These are phyloP conservation scores for Uromys caudimaculatus DNA, from an alignment of 2,797 vertebrate species.

Conservation along the genomic window DNA sequence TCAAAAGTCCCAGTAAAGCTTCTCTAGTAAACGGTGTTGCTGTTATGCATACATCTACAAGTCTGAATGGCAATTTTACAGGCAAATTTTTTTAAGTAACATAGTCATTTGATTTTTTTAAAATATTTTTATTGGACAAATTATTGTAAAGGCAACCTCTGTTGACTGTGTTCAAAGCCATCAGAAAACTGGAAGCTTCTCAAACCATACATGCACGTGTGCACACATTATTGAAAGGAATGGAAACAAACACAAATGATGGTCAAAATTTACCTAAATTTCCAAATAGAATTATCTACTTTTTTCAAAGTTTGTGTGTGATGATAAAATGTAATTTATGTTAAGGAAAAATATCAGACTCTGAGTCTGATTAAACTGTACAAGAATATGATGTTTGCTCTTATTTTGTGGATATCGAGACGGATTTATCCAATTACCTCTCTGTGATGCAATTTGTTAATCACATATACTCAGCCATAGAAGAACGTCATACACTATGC, in stretches of 20 bases:
- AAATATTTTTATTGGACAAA: background rate
- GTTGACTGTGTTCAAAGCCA: background rate
- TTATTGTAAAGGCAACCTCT: background rate
- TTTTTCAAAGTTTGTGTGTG: background rate
- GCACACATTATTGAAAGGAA: background rate
- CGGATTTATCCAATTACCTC: background rate
- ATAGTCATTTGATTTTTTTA: background rate
- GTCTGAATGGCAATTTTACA: background rate
- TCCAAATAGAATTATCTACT: background rate
- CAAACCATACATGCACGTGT: background rate
- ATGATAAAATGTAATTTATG: background rate
- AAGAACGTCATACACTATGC: background rate
- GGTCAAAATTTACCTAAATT: background rate
- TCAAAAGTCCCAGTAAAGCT: background rate
- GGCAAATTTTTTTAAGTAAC: background rate
- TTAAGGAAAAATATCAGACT: background rate
- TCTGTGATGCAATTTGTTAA: background rate
- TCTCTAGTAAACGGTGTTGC: background rate
- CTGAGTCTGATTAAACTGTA: conserved; percentile 23
- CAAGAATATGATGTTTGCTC: background rate
- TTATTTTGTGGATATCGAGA: background rate
- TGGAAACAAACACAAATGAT: background rate
- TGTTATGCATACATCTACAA: background rate
- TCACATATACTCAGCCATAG: background rate
- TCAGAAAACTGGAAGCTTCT: background rate